phyloP scores from a whole-genome alignment of 2,797 vertebrate genomes.

The Notamacropus eugenii region DNA sequence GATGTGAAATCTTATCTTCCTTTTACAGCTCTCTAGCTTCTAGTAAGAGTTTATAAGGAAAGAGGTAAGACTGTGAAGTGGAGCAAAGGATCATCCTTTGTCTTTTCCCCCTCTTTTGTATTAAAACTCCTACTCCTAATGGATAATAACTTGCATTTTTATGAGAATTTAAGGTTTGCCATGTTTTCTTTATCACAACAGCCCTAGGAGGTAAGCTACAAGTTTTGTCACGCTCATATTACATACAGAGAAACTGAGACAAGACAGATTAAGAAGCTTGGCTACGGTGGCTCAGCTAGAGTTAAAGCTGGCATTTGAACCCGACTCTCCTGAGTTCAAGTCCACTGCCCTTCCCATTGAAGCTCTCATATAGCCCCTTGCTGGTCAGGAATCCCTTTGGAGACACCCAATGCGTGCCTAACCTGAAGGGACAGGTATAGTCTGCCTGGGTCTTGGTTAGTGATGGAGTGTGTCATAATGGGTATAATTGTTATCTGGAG shows the following conservation, averaged over 20 bases:
- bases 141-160: background rate
- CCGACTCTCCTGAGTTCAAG: fast-evolving
- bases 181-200: background rate
- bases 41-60: background rate
- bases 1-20: background rate
- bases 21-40: background rate
- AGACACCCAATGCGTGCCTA: background rate
- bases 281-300: background rate
- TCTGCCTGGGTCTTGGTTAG: background rate
- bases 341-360: background rate
- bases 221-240: background rate
- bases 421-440: background rate
- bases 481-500: background rate
- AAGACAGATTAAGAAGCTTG: background rate
- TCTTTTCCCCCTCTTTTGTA: background rate
- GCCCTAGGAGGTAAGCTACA: background rate
- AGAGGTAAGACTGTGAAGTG: background rate
- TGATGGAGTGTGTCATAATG: background rate
- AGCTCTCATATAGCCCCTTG: background rate
- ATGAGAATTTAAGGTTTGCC: background rate
- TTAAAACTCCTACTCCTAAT: background rate
- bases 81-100: background rate
- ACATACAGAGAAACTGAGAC: background rate
- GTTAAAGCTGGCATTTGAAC: background rate
- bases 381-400: background rate